Base-by-base conservation (phyloP, 1,140 invertebrate genomes). In the Papilio machaon region DNA sequence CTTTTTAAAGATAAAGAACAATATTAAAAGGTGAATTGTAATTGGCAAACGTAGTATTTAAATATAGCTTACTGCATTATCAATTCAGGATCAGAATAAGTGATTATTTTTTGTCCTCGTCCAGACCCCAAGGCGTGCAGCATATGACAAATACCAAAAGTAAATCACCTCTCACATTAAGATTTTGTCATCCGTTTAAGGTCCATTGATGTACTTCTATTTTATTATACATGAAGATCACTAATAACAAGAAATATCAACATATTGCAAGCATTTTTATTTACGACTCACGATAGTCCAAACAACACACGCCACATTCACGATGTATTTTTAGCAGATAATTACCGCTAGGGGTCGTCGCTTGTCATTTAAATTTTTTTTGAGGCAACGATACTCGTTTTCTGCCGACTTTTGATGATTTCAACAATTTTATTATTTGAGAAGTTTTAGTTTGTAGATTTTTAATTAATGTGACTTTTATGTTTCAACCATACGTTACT, bases 221-320 rank as follows among this genome's bases (percentile, higher is more conserved):
- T 90, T 87, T 87, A 90, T 89, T 86, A 90, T 89, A 91, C 78
- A 86, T 83, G 80, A 88, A 88, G 80, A 84, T 82, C 87, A 91
- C 89, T 92, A 91, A 90, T 82, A 89, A 85, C 85, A 83, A 88
- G 77, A 87, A 88, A 89, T 90, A 90, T 77, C 85, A 87, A 85
- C 86, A 85, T 84, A 91, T 87, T 86, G 82, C 89, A 88, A 86
- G 85, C 91, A 94, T 93, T 95, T 94, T 94, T 95, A 94, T 95
- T 95, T 95, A 95, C 94, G 93, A 94, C 89, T 94, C 90, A 90
- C 88, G 90, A 90, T 89, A 91, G 90, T 89, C 90, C 93, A 95
- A 95, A 95, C 94, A 95, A 95, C 94, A 95, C 94, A 95, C 94
- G 94, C 94, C 94, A 95, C 94, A 95, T 95, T 95, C 94, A 94